Base-by-base conservation (phyloP, 2,113 vertebrate genomes). In the Microcebus tavaratra region DNA sequence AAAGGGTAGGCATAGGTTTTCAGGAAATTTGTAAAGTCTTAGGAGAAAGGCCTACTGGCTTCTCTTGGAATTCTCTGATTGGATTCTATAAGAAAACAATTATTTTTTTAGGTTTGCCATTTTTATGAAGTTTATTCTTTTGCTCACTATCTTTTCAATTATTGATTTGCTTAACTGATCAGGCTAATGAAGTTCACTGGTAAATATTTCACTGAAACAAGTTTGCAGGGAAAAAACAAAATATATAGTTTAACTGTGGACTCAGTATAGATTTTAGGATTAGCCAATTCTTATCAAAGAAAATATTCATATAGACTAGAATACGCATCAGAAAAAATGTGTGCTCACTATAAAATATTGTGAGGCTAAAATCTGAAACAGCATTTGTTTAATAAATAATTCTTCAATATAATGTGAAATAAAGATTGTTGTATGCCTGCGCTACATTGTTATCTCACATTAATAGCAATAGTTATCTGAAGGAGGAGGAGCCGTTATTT, bases 1-100 rank as follows among this genome's bases (percentile, higher is more conserved):
- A 94, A 97, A 96, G 89, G 76, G 88, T 81, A 91, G 97, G 73
- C 50, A 70, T 75, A 68, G 31, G 85, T 97, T 97, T 96, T 90
- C 92, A 96, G 82, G 72, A 88, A 96, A 96, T 94, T 36, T 87
- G 55, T 75, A 34, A 89, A 88, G 82, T 96, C 93, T 94, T 80
- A 5, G 12, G 2, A 91, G 36, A 73, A 95, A 94, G 90, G 42
- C 0, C 7, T 25, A 7, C 5, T 2, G 2, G 34, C 53, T 97
- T 88, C 13, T 63, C 67, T 91, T 94, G 68, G 72, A 79, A 31
- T 90, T 93, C 25, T 85, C 65, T 79, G 65, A 55, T 36, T 82
- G 67, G 57, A 48, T 96, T 96, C 17, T 68, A 45, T 39, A 55
- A 10, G 29, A 72, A 89, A 82, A 94, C 14, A 76, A 25, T 39